Evolutionary conservation across 2,113 vertebrate species (phyloP), one percentile per base, ranked within the genome.

Genomic region (Colius striatus): DNA sequence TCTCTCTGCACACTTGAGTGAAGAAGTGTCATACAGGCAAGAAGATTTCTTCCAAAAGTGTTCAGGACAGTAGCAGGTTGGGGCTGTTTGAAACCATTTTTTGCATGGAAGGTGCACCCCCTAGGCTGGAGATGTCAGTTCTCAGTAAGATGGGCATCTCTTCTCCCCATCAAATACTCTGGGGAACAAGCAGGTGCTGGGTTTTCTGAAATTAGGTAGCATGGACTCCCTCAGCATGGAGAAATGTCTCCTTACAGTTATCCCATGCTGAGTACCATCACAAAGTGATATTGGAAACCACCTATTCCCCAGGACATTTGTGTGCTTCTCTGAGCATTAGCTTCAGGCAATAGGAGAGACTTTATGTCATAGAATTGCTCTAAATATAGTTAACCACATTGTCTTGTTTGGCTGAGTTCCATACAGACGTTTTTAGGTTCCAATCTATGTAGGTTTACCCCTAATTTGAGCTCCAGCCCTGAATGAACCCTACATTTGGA

Each of bases 401-500:
- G 45, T 84, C 66, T 84, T 81, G 34, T 54, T 87, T 68, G 53
- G 76, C 65, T 0, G 0, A 5, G 27, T 61, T 94, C 57, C 76
- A 68, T 51, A 61, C 8, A 43, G 73, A 62, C 8, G 0, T 89
- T 90, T 87, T 93, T 78, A 73, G 47, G 61, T 90, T 90, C 93
- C 58, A 68, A 9, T 72, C 68, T 73, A 13, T 27, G 73, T 62
- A 84, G 43, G 32, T 93, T 95, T 92, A 77, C n/a, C 73, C 89
- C 89, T 87, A 89, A 92, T 94, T 51, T 70, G 83, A 60, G 80
- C 36, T 93, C 55, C 77, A 89, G 83, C 70, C 66, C 89, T 95
- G 92, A 96, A 93, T 81, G 84, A 94, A 91, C 92, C 92, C 77
- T 92, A 51, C 77, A 92, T 89, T 74, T 90, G 80, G 77, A 92